Conservation (phyloP, 2,113 vertebrate species). For the Vombatus ursinus region DNA sequence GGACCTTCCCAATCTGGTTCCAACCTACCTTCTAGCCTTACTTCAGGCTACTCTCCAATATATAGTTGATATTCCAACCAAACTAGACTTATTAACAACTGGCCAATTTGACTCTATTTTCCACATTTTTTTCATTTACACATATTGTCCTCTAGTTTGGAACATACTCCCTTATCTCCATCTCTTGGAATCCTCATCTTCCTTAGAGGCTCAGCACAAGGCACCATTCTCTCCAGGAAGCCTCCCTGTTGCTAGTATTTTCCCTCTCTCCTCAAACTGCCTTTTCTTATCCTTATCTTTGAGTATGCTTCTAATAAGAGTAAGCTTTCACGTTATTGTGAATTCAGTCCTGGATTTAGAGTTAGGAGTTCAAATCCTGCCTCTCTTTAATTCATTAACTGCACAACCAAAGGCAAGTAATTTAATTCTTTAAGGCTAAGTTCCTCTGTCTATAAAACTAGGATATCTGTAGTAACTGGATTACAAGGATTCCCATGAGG, state of each 20-base stretch:
- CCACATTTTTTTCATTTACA: neutral
- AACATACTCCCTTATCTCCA: neutral
- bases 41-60: neutral
- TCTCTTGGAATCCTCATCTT: neutral
- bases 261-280: neutral
- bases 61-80: neutral
- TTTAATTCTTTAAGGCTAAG: neutral
- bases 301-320: neutral
- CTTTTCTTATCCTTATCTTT: neutral
- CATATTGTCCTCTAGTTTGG: neutral
- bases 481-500: neutral
- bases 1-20: neutral
- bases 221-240: neutral
- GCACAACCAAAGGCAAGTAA: neutral
- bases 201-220: neutral
- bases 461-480: neutral
- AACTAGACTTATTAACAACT: neutral
- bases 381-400: neutral
- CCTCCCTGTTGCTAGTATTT: neutral
- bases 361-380: neutral
- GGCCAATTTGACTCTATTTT: neutral
- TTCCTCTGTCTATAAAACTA: neutral
- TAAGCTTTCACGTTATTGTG: neutral
- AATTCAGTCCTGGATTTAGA: neutral
- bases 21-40: neutral